Conservation (phyloP, 2,113 vertebrate species). For the pig (Sus scrofa) region DNA sequence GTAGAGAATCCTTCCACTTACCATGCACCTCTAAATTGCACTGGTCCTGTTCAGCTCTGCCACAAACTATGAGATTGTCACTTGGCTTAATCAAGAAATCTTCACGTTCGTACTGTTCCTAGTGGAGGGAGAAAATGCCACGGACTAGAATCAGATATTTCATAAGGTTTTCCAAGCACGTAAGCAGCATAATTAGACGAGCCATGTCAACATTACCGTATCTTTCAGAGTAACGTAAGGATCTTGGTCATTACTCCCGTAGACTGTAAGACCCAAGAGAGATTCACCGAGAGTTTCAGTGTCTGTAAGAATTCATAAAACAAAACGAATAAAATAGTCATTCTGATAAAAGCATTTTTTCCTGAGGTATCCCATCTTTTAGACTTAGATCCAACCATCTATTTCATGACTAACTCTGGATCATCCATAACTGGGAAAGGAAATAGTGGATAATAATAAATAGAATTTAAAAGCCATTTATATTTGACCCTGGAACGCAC, state of each 20-base stretch:
- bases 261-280: constrained; percentile 94
- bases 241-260: constrained; percentile 94
- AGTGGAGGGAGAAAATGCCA: not conserved
- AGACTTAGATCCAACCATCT: not conserved
- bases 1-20: too few species aligned
- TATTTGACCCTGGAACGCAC: not conserved
- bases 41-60: constrained; percentile 94
- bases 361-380: not conserved
- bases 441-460: not conserved
- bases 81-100: constrained; percentile 95
- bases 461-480: constrained; percentile 18
- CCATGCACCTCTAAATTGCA: constrained; percentile 96
- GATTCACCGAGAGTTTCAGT: constrained; percentile 93
- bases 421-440: not conserved
- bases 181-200: not conserved
- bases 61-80: constrained; percentile 96
- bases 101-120: constrained; percentile 98
- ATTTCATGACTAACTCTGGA: not conserved
- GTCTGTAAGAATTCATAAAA: constrained; percentile 83
- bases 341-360: not conserved
- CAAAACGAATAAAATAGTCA: not conserved
- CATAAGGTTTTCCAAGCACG: not conserved
- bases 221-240: constrained; percentile 97
- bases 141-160: not conserved
- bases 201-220: constrained; percentile 89